Percentiles rank a stretch among this genome's conserved stretches.
These are phyloP conservation scores for Sarotherodon lohbergeri DNA, from an alignment of 2,113 vertebrate species.

Conservation along the genomic window DNA sequence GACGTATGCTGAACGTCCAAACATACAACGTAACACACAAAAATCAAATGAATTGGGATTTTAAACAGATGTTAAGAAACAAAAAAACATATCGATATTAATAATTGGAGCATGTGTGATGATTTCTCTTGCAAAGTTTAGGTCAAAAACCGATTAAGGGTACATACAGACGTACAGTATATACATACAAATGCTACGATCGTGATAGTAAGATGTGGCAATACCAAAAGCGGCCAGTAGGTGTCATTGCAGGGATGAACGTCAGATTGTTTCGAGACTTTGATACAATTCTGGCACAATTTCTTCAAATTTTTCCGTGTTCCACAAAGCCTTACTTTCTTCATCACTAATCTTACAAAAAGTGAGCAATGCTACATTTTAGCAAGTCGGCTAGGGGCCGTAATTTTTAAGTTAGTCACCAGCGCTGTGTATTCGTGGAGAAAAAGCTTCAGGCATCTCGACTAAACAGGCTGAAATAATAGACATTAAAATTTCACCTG, in stretches of 20 bases:
- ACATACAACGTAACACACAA: not conserved
- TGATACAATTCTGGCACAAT: not conserved
- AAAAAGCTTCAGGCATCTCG: not conserved
- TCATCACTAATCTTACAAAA: not conserved
- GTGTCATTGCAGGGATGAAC: not conserved
- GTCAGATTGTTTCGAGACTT: not conserved
- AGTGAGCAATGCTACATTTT: not conserved
- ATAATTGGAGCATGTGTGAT: not conserved
- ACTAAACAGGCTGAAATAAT: not conserved
- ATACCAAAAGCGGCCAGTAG: not conserved
- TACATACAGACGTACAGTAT: not conserved
- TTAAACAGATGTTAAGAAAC: not conserved
- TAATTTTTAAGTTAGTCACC: not conserved
- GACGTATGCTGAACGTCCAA: not conserved
- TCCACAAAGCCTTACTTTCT: not conserved
- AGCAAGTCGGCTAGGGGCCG: not conserved
- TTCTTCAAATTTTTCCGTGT: not conserved
- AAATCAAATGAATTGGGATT: not conserved
- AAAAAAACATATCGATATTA: not conserved
- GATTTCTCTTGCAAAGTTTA: not conserved
- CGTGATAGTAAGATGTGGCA: not conserved
- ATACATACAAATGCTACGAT: not conserved
- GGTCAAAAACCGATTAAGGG: not conserved
- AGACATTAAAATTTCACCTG: not conserved
- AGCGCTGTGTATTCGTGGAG: not conserved